Percentiles rank a stretch among this genome's conserved stretches.
Conservation (phyloP, 1,140 invertebrate genomes). For the Chironomus tepperi region DNA sequence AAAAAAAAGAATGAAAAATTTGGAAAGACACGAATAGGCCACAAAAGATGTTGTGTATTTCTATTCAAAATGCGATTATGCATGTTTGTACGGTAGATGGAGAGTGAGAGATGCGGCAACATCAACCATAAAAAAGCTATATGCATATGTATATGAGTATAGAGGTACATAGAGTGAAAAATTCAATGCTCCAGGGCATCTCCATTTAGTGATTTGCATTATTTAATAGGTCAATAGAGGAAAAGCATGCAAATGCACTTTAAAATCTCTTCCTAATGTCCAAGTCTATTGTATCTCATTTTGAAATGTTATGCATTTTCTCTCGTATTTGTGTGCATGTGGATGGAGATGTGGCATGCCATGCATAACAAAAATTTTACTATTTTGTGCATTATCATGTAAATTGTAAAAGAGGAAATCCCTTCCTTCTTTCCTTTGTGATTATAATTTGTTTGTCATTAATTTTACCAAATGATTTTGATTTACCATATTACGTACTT, state of each 20-base stretch:
- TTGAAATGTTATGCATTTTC: neutral
- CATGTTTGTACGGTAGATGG: neutral
- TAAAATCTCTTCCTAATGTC: neutral
- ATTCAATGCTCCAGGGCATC: neutral
- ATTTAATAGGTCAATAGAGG: constrained; percentile 20
- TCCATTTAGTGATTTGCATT: constrained; percentile 16
- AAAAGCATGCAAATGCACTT: neutral
- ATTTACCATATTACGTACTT: neutral
- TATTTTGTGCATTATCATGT: neutral
- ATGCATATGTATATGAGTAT: neutral
- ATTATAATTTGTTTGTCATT: constrained; percentile 14
- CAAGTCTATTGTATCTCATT: neutral
- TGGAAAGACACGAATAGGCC: neutral
- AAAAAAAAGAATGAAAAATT: neutral
- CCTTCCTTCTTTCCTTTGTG: neutral
- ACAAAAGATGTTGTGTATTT: constrained; percentile 1
- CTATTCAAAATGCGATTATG: neutral
- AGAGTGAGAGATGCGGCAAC: neutral
- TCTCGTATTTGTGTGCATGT: neutral
- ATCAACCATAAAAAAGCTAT: neutral
- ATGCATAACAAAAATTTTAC: neutral
- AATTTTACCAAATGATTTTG: neutral
- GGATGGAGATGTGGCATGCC: neutral
- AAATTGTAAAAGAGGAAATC: neutral
- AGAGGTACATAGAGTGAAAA: neutral